A percentile compares a stretch with the other conserved stretches of the same genome.
Conservation (phyloP, 2,113 vertebrate species). For the Cavia porcellus region DNA sequence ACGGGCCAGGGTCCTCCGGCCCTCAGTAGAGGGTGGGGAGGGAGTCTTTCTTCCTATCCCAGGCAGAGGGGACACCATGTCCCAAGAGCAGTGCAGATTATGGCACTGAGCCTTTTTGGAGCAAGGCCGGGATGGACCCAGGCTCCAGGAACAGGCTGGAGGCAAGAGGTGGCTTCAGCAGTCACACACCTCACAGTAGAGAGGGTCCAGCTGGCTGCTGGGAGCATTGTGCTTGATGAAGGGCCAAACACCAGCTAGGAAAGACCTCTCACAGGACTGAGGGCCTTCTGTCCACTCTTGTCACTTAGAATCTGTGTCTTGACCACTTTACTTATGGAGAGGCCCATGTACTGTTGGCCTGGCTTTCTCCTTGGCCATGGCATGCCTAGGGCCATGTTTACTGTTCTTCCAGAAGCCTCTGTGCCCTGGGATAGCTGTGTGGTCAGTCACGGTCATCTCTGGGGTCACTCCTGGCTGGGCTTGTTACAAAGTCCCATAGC, state of each 20-base stretch:
- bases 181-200: background rate
- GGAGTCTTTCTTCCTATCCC: too few relatives aligned
- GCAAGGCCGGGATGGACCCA: background rate
- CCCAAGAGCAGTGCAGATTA: rapidly evolving
- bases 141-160: background rate
- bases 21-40: background rate
- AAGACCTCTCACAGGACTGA: background rate
- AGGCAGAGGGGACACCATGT: background rate
- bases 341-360: background rate
- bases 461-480: background rate
- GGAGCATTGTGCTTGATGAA: background rate
- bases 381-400: too few relatives aligned
- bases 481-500: background rate
- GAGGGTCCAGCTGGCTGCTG: background rate
- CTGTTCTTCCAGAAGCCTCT: background rate
- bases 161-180: background rate
- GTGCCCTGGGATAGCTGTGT: too few relatives aligned
- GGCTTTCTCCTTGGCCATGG: background rate
- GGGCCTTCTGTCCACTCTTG: background rate
- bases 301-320: background rate
- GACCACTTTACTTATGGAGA: background rate
- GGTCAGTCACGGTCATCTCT: background rate
- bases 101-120: background rate
- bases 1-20: background rate
- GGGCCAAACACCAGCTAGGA: background rate